phyloP scores from a whole-genome alignment of 2,888 invertebrate genomes.

The Tanaodytes sp. region DNA sequence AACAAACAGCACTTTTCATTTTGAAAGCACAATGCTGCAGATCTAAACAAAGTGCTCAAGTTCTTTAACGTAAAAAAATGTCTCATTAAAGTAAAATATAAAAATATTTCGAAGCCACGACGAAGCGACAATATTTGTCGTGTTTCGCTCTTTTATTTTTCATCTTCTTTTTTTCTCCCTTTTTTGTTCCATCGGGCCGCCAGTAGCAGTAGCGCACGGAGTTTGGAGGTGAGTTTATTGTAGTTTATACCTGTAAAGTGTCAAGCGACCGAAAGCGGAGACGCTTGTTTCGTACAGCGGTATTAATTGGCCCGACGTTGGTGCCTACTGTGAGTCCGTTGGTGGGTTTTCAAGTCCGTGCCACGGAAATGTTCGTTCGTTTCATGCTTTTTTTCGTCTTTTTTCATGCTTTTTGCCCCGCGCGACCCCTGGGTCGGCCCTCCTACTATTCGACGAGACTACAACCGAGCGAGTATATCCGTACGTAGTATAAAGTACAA shows the following conservation, averaged over 20 bases:
- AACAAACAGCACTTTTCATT: too few relatives aligned
- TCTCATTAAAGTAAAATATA: constrained; percentile 20
- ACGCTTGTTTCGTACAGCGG: constrained; percentile 57
- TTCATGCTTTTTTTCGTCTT: constrained; percentile 57
- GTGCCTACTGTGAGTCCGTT: constrained; percentile 57
- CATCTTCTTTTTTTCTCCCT: constrained; percentile 13
- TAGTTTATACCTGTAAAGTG: constrained; percentile 55
- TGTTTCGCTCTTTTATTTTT: not conserved
- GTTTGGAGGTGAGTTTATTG: constrained; percentile 55
- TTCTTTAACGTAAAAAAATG: constrained; percentile 19
- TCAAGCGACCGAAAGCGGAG: constrained; percentile 53
- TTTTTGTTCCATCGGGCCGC: constrained; percentile 19
- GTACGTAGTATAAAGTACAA: constrained; percentile 55
- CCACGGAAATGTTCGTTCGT: constrained; percentile 68
- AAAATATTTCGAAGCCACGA: constrained; percentile 26
- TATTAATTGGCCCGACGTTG: constrained; percentile 70
- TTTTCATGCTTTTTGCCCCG: constrained; percentile 48
- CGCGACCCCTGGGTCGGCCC: constrained; percentile 47
- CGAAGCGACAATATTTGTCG: constrained; percentile 30
- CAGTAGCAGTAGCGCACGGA: constrained; percentile 47
- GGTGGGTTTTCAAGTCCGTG: constrained; percentile 65
- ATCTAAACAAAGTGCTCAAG: constrained; percentile 10
- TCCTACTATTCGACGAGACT: constrained; percentile 50
- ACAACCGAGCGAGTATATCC: constrained; percentile 54
- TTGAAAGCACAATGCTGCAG: too few relatives aligned